Conservation (phyloP, 2,113 vertebrate species). For the Plestiodon gilberti region DNA sequence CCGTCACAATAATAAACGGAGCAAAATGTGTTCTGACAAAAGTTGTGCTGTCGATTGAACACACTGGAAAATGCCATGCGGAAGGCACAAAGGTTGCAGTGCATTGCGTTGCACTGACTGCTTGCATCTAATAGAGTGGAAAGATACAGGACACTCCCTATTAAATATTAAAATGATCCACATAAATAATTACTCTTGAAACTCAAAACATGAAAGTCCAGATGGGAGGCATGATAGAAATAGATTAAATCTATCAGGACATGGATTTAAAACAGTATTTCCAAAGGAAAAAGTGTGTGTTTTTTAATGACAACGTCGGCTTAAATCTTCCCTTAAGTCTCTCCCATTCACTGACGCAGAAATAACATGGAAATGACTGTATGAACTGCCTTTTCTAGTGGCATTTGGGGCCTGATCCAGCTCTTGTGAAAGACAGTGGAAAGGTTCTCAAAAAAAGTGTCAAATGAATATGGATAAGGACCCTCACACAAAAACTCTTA, state of each 20-base stretch:
- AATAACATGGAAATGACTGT: constrained; percentile 50
- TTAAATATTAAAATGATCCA: constrained; percentile 72
- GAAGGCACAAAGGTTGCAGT: constrained; percentile 41
- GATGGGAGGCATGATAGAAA: constrained; percentile 36
- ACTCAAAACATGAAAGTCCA: constrained; percentile 55
- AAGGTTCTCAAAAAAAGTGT: neutral
- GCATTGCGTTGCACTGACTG: constrained; percentile 9
- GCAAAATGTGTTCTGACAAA: constrained; percentile 44
- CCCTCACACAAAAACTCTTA: neutral
- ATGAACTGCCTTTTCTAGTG: constrained; percentile 25
- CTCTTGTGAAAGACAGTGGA: neutral
- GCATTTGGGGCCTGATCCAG: constrained; percentile 1
- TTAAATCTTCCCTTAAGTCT: constrained; percentile 28
- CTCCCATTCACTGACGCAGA: constrained; percentile 36
- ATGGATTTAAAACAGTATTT: constrained; percentile 23
- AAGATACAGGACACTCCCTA: constrained; percentile 31
- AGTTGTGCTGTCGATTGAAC: constrained; percentile 33
- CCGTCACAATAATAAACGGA: constrained; percentile 49
- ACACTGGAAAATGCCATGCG: constrained; percentile 31
- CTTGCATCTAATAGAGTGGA: constrained; percentile 28
- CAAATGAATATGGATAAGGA: neutral
- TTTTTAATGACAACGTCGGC: neutral
- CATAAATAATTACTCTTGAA: constrained; percentile 73
- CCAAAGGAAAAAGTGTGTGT: neutral
- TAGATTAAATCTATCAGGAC: constrained; percentile 42